These are phyloP conservation scores for Lasioglossum vierecki DNA, from an alignment of 2,888 invertebrate species.

Conservation along the genomic window DNA sequence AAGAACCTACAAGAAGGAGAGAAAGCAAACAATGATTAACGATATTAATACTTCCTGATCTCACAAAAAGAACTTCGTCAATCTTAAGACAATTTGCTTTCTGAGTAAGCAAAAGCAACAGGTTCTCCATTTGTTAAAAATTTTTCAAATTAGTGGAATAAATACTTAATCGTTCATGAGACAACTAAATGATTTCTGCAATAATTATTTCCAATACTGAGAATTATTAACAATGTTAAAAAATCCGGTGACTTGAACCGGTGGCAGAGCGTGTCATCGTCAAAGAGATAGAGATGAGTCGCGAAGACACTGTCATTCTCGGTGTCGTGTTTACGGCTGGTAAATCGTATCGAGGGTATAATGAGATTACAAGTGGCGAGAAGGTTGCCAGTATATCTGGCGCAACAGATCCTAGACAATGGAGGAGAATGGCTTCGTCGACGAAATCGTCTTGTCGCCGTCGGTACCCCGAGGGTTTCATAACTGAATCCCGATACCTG, in stretches of 20 bases:
- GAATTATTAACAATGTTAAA: neutral
- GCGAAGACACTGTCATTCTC: too few relatives aligned
- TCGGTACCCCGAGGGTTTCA: slow-evolving; percentile 46
- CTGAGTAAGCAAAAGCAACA: neutral
- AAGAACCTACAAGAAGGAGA: neutral
- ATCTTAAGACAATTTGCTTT: neutral
- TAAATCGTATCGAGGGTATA: neutral
- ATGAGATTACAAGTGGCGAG: slow-evolving; percentile 9
- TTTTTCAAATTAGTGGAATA: neutral
- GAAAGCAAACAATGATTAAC: neutral
- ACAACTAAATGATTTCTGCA: neutral
- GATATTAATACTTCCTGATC: neutral
- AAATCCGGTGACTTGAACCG: neutral
- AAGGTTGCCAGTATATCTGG: neutral
- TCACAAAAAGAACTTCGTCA: neutral
- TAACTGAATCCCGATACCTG: slow-evolving; percentile 58
- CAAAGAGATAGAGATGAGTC: neutral
- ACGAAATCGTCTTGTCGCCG: neutral
- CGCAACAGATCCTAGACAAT: slow-evolving; percentile 53
- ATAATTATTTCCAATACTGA: neutral
- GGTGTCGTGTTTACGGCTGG: neutral
- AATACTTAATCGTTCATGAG: neutral
- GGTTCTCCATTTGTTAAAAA: neutral
- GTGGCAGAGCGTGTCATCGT: neutral
- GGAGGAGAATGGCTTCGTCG: slow-evolving; percentile 35